Evolutionary conservation across 2,888 invertebrate genomes (phyloP), one percentile per base, ranked within the genome.

Genomic region (Eilema depressum): DNA sequence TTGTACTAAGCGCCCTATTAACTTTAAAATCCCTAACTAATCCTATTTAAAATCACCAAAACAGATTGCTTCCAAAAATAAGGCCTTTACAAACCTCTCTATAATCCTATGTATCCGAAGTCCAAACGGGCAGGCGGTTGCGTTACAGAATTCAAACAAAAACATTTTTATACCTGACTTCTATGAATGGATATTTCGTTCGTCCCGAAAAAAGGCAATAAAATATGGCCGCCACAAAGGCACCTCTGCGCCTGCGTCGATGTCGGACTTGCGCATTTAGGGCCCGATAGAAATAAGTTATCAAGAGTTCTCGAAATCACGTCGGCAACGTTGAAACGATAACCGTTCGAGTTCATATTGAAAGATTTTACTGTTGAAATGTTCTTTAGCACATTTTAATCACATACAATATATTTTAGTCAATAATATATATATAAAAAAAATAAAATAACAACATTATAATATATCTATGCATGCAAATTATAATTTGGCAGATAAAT

Each of bases 191-290:
- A 86, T 91, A 92, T 91, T 93, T 90, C 81, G 90, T 92, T 86
- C 87, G 88, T 87, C 78, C 82, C 84, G 82, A 86, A 91, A 92
- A 92, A 90, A 87, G 83, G 88, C 87, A 91, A 92, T 91, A 91
- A 94, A 93, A 91, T 87, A 94, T 95, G 94, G 94, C 93, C 85
- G 93, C 89, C 90, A 88, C 90, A 93, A 93, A 93, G 92, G 92
- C 91, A 92, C 92, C 91, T 92, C 88, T 89, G 92, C 93, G 93
- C 89, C 86, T 94, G 93, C 91, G 91, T 85, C 81, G 86, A 83
- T 77, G 81, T 82, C 78, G 83, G 92, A 89, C 92, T 90, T 94
- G 94, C 93, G 93, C 92, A 93, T 90, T 92, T 88, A 83, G 73
- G 79, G 75, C 73, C 68, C 76, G 63, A 67, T 61, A 68, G 73